Evolutionary conservation across 2,113 vertebrate genomes (phyloP).

Genomic region (Falcunculus frontatus): DNA sequence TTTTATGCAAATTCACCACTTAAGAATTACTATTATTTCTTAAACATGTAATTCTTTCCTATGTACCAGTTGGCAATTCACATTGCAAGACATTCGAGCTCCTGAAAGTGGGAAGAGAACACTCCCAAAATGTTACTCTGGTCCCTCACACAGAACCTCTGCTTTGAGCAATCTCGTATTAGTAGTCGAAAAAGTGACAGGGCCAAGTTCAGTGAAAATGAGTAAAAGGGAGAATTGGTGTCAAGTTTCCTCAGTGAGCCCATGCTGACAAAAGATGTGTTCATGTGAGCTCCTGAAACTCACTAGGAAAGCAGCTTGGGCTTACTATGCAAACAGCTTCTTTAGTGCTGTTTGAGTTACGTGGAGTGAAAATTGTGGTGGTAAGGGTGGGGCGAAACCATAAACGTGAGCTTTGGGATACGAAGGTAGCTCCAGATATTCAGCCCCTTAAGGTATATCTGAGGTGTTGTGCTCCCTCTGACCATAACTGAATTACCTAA

Average conservation of each 20-base stretch:
- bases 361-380: neutral
- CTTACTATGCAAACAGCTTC: neutral
- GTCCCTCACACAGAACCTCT: neutral
- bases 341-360: neutral
- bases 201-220: neutral
- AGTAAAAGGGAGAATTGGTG: neutral
- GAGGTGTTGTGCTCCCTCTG: neutral
- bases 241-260: neutral
- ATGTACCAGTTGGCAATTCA: neutral
- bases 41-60: neutral
- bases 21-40: neutral
- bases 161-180: neutral
- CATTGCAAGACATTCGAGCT: neutral
- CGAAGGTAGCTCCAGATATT: neutral
- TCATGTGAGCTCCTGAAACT: neutral
- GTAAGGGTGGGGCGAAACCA: rapidly evolving
- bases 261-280: neutral
- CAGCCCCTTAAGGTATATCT: neutral
- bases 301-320: neutral
- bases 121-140: neutral
- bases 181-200: neutral
- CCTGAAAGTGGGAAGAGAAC: neutral
- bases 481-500: neutral
- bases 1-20: neutral
- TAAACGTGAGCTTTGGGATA: neutral